phyloP scores from a whole-genome alignment of 2,113 vertebrate species.

The Cottus gobio region DNA sequence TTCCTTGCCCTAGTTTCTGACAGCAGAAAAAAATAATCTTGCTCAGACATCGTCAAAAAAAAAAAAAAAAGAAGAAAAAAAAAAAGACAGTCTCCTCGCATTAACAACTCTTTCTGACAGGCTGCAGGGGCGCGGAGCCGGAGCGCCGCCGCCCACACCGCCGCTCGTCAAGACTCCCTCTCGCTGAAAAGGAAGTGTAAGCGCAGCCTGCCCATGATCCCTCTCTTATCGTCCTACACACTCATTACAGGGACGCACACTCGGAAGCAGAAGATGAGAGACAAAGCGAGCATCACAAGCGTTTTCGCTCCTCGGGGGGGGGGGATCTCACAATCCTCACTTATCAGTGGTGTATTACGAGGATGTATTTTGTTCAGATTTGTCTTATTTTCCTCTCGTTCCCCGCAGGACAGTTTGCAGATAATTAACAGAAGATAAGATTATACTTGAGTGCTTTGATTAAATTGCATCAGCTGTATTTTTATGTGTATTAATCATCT shows the following conservation, averaged over 20 bases:
- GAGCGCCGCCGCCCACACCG: slow-evolving; percentile 59
- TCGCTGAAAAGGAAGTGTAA: slow-evolving; percentile 39
- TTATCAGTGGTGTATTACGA: slow-evolving; percentile 43
- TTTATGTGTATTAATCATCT: slow-evolving; percentile 29
- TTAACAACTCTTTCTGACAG: slow-evolving; percentile 52
- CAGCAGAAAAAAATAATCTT: slow-evolving; percentile 49
- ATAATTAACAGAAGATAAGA: slow-evolving; percentile 62
- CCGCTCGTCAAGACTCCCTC: slow-evolving; percentile 27
- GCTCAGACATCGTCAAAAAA: slow-evolving; percentile 43
- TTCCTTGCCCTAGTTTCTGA: slow-evolving; percentile 69
- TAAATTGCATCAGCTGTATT: slow-evolving; percentile 53
- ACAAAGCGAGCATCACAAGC: slow-evolving; percentile 43
- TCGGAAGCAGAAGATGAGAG: slow-evolving; percentile 22
- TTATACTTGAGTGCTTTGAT: slow-evolving; percentile 8
- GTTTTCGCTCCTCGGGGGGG: slow-evolving; percentile 21
- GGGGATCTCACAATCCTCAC: slow-evolving; percentile 20
- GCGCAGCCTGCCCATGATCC: slow-evolving; percentile 55
- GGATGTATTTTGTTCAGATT: slow-evolving; percentile 49
- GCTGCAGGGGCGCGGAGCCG: slow-evolving; percentile 58
- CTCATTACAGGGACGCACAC: slow-evolving; percentile 57
- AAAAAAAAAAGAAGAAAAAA: slow-evolving; percentile 19
- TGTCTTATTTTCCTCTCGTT: slow-evolving; percentile 45
- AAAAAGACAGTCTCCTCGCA: slow-evolving; percentile 22
- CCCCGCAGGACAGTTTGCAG: slow-evolving; percentile 45
- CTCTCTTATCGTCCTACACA: slow-evolving; percentile 71